phyloP scores from a whole-genome alignment of 2,113 vertebrate genomes.

The Boleophthalmus pectinirostris region DNA sequence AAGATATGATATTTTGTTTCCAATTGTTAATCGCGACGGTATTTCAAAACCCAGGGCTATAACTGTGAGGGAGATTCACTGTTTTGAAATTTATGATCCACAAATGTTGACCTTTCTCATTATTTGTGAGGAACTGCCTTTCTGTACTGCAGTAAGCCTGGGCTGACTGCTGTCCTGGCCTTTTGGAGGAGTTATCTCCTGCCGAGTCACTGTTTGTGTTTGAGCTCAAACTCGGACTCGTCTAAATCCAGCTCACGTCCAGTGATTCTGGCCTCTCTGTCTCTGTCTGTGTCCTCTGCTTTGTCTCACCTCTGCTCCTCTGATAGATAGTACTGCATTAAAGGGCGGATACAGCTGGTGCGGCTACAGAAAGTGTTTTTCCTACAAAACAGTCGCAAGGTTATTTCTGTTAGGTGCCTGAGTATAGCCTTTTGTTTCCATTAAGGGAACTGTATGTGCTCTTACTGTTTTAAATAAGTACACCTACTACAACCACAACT shows the following conservation, averaged over 20 bases:
- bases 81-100: too few relatives aligned
- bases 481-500: too few relatives aligned
- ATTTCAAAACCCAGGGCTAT: too few relatives aligned
- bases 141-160: too few relatives aligned
- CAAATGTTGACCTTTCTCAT: neutral
- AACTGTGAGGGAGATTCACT: too few relatives aligned
- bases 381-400: neutral
- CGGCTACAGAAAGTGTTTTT: neutral
- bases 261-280: neutral
- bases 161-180: too few relatives aligned
- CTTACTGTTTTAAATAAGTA: too few relatives aligned
- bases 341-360: neutral
- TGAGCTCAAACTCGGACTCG: neutral
- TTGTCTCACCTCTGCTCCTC: neutral
- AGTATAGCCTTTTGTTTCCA: too few relatives aligned
- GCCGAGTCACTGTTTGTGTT: neutral
- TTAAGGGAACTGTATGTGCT: too few relatives aligned
- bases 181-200: neutral
- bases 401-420: neutral
- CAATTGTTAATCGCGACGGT: too few relatives aligned
- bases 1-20: too few relatives aligned
- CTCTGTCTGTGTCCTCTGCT: neutral
- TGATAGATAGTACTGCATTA: neutral
- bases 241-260: slow-evolving; percentile 1
- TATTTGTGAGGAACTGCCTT: neutral